These are phyloP conservation scores for Epistrophe eligans DNA, from an alignment of 2,888 invertebrate species.

Conservation along the genomic window DNA sequence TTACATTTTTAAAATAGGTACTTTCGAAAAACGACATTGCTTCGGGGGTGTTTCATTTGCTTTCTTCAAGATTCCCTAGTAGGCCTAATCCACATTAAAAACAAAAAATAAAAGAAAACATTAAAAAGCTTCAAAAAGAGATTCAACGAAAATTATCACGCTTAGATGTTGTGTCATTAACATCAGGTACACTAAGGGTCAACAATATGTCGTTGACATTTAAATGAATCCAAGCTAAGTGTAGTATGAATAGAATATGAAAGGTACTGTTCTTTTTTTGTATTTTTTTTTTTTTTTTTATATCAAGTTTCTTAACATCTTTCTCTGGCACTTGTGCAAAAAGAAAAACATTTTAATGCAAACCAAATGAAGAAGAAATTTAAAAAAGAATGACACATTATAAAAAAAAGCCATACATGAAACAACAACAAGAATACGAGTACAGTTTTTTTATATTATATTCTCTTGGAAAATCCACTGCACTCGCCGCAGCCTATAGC, in stretches of 20 bases:
- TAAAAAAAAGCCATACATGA: not conserved
- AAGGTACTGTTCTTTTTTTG: slow-evolving; percentile 3
- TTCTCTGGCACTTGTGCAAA: slow-evolving; percentile 1
- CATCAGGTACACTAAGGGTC: slow-evolving; percentile 18
- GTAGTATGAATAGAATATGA: not conserved
- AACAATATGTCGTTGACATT: slow-evolving; percentile 16
- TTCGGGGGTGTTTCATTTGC: too few species aligned
- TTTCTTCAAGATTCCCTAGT: too few species aligned
- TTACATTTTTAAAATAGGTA: too few species aligned
- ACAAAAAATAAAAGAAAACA: too few species aligned
- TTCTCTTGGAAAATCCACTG: slow-evolving; percentile 11
- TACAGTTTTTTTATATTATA: not conserved
- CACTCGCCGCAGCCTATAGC: slow-evolving; percentile 14
- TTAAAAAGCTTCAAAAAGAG: not conserved
- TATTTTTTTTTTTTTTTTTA: not conserved
- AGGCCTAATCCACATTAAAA: too few species aligned
- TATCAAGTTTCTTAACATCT: slow-evolving; percentile 16
- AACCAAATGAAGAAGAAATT: slow-evolving; percentile 3
- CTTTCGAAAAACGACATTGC: too few species aligned
- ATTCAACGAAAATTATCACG: not conserved
- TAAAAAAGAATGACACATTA: not conserved
- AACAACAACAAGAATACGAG: too few species aligned
- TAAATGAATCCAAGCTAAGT: slow-evolving; percentile 26
- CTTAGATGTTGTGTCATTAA: not conserved
- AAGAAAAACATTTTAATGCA: not conserved